phyloP scores from a whole-genome alignment of 1,140 invertebrate species.

The Eupristina koningsbergeri region DNA sequence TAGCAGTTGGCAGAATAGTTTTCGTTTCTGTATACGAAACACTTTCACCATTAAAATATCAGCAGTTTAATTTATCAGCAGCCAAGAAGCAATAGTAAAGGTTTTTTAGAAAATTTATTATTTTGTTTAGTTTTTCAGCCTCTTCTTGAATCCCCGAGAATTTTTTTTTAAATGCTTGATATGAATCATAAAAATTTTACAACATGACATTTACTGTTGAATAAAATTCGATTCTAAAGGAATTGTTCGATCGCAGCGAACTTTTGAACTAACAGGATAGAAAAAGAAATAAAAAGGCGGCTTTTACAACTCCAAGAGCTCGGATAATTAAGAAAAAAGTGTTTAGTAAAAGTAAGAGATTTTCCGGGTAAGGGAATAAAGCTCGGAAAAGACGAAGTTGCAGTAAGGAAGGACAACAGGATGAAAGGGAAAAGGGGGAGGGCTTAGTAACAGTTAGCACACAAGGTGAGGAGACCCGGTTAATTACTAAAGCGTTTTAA shows the following conservation, averaged over 20 bases:
- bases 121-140: too few relatives aligned
- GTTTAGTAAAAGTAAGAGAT: conserved; percentile 1
- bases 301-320: not conserved
- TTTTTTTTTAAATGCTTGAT: too few relatives aligned
- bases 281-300: not conserved
- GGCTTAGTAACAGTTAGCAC: conserved; percentile 63
- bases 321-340: not conserved
- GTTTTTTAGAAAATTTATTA: not conserved
- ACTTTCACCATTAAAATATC: not conserved
- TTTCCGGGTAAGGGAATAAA: not conserved
- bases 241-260: not conserved
- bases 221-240: not conserved
- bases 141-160: too few relatives aligned
- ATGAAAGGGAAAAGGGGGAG: conserved; percentile 23
- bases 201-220: not conserved
- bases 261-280: not conserved
- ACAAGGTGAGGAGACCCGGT: conserved; percentile 68
- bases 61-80: not conserved
- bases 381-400: conserved; percentile 27
- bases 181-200: not conserved
- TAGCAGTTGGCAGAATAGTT: not conserved
- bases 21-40: not conserved
- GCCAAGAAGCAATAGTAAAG: not conserved
- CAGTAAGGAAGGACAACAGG: conserved; percentile 10
- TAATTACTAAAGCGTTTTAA: conserved; percentile 74